Evolutionary conservation across 2,797 vertebrate genomes (phyloP).

Genomic region (Vultur gryphus): DNA sequence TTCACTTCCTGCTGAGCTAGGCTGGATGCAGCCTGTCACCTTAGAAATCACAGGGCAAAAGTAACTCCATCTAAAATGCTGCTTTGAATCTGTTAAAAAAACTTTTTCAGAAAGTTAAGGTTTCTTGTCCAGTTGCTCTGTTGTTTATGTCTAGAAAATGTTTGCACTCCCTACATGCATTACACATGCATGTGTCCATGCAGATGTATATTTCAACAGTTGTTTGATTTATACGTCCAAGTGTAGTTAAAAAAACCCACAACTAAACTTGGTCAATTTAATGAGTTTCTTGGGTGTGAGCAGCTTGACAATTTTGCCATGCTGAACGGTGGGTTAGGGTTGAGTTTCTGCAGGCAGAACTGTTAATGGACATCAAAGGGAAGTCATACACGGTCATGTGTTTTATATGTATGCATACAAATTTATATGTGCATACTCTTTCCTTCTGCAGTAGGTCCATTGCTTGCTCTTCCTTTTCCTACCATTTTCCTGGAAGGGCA

Average conservation of each 20-base stretch:
- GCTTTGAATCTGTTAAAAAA: not conserved
- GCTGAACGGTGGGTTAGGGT: accelerated
- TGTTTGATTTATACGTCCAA: not conserved
- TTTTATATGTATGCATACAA: not conserved
- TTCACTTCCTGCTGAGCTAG: not conserved
- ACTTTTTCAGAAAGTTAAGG: not conserved
- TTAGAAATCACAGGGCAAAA: not conserved
- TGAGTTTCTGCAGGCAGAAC: not conserved
- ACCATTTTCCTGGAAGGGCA: not conserved
- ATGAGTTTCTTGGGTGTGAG: not conserved
- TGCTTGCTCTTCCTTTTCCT: not conserved
- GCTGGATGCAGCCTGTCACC: not conserved
- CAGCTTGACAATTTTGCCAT: not conserved
- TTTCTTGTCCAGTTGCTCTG: not conserved
- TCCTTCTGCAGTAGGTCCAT: not conserved
- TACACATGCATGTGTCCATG: not conserved
- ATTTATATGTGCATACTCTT: not conserved
- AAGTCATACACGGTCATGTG: not conserved
- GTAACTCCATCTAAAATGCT: not conserved
- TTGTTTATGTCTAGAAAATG: not conserved
- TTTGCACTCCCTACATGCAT: not conserved
- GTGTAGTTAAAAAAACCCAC: not conserved
- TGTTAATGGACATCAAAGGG: not conserved
- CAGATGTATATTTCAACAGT: not conserved
- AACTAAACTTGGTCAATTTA: not conserved